phyloP scores from a whole-genome alignment of 1,140 invertebrate genomes.

The Saccostrea glomerata region DNA sequence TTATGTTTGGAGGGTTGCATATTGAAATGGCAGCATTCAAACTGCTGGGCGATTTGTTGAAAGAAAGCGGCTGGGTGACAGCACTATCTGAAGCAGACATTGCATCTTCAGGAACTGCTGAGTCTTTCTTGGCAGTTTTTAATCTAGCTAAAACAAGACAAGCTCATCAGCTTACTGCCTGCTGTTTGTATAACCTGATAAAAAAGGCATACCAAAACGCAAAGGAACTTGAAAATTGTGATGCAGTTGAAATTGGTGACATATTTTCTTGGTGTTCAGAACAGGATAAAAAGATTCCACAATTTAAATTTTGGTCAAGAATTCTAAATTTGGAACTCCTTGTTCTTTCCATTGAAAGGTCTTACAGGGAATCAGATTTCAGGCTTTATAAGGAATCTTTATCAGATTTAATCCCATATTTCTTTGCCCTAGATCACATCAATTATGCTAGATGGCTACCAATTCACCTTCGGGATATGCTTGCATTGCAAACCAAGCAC shows the following conservation, averaged over 20 bases:
- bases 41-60: neutral
- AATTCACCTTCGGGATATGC: slow-evolving; percentile 40
- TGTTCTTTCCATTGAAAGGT: too few species aligned
- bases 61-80: neutral
- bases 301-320: too few species aligned
- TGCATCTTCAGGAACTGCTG: slow-evolving; percentile 55
- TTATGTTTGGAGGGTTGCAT: slow-evolving; percentile 52
- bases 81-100: neutral
- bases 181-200: neutral
- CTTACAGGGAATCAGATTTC: too few species aligned
- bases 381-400: too few species aligned
- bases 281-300: neutral
- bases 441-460: slow-evolving; percentile 58
- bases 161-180: slow-evolving; percentile 58
- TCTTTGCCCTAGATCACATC: too few species aligned
- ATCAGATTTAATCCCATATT: too few species aligned
- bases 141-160: slow-evolving; percentile 52
- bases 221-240: too few species aligned
- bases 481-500: slow-evolving; percentile 38
- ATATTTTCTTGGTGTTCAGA: slow-evolving; percentile 1
- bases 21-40: slow-evolving; percentile 44
- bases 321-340: too few species aligned
- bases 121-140: slow-evolving; percentile 58
- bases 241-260: too few species aligned
- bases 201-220: neutral